Conservation (phyloP, 1,140 invertebrate genomes). For the Aphidius gifuensis region DNA sequence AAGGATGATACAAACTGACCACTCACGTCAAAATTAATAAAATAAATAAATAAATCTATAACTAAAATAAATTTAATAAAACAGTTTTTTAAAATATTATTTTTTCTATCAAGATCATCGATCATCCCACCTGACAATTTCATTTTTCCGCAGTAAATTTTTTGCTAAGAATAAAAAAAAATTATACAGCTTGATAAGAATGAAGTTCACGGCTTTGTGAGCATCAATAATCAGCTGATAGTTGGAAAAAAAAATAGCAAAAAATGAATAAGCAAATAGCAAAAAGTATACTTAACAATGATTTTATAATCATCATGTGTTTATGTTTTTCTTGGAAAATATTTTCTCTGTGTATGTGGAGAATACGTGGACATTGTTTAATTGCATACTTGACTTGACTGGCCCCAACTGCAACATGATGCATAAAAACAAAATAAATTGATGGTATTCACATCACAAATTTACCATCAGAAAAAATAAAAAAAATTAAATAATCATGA, state of each 20-base stretch:
- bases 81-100: no score
- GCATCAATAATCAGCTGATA: conserved; percentile 15
- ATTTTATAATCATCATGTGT: conserved; percentile 6
- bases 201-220: conserved; percentile 16
- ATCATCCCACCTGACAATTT: conserved; percentile 1
- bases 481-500: neutral
- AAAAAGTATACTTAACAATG: neutral
- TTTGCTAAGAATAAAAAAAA: neutral
- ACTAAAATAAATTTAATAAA: no score
- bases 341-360: conserved; percentile 4
- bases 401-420: conserved; percentile 13
- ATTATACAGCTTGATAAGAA: neutral
- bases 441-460: conserved; percentile 6
- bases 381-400: conserved; percentile 23
- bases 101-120: neutral
- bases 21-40: no score
- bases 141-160: neutral
- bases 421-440: conserved; percentile 13
- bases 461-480: neutral
- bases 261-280: neutral
- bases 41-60: no score
- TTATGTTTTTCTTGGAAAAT: conserved; percentile 4
- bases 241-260: conserved; percentile 1
- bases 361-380: conserved; percentile 8
- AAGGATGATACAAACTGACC: no score